These are phyloP conservation scores for Dryas iulia DNA, from an alignment of 1,140 invertebrate species.

Conservation along the genomic window DNA sequence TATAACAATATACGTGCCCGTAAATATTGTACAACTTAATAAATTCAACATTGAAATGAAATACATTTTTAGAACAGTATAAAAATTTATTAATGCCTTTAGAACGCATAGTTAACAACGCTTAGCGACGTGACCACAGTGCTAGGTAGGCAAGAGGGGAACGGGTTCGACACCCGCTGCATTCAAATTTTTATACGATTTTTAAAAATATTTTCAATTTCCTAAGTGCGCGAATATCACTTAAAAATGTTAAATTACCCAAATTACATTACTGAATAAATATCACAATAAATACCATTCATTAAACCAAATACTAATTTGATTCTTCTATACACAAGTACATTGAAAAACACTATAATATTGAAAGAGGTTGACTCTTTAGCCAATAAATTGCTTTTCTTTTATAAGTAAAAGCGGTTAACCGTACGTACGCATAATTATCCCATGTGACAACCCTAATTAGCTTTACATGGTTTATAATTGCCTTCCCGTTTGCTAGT, in stretches of 20 bases:
- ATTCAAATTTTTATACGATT: too few species aligned
- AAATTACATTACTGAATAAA: background rate
- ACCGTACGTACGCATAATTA: conserved; percentile 14
- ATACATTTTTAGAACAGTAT: too few species aligned
- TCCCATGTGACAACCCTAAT: conserved; percentile 29
- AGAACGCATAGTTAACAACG: too few species aligned
- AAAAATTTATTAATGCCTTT: too few species aligned
- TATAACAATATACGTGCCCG: too few species aligned
- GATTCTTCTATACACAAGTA: background rate
- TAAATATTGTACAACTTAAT: background rate
- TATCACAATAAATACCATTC: background rate
- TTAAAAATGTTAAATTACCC: too few species aligned
- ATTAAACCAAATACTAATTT: background rate
- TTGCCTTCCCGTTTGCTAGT: conserved; percentile 9
- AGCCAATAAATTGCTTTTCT: conserved; percentile 14
- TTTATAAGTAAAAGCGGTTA: conserved; percentile 17
- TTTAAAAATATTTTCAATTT: too few species aligned
- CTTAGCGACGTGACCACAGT: too few species aligned
- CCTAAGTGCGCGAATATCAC: too few species aligned
- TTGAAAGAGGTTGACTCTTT: background rate
- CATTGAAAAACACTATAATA: background rate
- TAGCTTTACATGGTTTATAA: conserved; percentile 28
- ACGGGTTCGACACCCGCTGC: too few species aligned
- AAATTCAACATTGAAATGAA: too few species aligned
- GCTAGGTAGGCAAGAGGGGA: too few species aligned